Evolutionary conservation across 30 jellyfish, hydroid and myxozoan species (phyloP), one percentile per base, ranked within the genome.

Genomic region (Hydractinia symbiolongicarpus): DNA sequence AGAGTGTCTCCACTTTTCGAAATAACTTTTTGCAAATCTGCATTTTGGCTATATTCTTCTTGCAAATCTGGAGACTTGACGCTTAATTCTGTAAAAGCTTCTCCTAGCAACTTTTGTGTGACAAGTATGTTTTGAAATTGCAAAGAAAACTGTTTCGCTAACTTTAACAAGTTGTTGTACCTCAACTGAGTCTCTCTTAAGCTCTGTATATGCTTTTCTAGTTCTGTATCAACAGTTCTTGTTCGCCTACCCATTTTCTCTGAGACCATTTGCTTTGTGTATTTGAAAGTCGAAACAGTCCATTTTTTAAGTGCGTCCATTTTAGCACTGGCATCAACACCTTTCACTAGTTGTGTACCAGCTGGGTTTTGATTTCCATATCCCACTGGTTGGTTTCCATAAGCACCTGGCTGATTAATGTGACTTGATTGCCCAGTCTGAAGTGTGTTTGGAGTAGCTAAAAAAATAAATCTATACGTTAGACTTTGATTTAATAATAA

Each of bases 171-270:
- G 76, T 84, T 85, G 5, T 95, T 95, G 79, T 94, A 94, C 55
- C 88, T 83, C 66, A 86, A 76, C 79, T 94, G 99, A 6, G 96
- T 94, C 19, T 94, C 99, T 74, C 93, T 85, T n/a, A 94, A 73
- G 71, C 77, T 78, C 56, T 84, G 96, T 74, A 94, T 88, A 55
- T 88, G 99, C 81, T 84, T 88, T 54, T 94, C 99, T 60, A 94
- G 84, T 70, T 88, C 99, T 54, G 95, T 89, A 84, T 94, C 99
- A 19, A 94, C 99, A 71, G 99, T 94, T 82, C 91, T 81, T 77
- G 99, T 82, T 70, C 99, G 88, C 51, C 96, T 84, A 5, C 99
- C 99, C 74, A 94, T 94, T 82, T 85, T 94, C 66, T 94, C 99
- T 11, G 96, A 88, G 6, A 94, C 99, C 73, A 94, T 85, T 55